A percentile compares a stretch with the other conserved stretches of the same genome.
phyloP scores from a whole-genome alignment of 2,888 invertebrate genomes.

The Cantharis lateralis region DNA sequence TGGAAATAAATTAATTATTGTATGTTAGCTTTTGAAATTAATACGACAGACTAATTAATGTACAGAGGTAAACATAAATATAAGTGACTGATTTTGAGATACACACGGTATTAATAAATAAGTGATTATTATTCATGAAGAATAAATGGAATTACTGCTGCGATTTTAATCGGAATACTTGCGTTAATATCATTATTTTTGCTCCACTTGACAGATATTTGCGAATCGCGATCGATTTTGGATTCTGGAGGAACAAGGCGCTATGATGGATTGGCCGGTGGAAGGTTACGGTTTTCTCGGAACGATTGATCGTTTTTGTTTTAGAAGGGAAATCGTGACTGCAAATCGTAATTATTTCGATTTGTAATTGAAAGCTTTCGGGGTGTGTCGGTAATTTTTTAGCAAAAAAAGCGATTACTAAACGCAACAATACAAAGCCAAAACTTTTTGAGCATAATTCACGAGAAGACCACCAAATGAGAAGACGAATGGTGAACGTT shows the following conservation, averaged over 20 bases:
- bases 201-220: background rate
- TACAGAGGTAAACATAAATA: conserved; percentile 35
- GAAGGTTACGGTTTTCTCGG: background rate
- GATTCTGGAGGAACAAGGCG: background rate
- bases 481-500: conserved; percentile 29
- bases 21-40: conserved; percentile 40
- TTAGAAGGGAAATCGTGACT: background rate
- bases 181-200: background rate
- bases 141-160: conserved; percentile 8
- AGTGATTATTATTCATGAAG: background rate
- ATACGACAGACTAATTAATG: conserved; percentile 41
- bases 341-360: background rate
- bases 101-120: conserved; percentile 12
- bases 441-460: background rate
- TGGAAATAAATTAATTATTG: conserved; percentile 39
- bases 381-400: background rate
- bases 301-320: background rate
- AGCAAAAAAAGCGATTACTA: no score
- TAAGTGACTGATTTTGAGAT: conserved; percentile 25
- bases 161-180: background rate
- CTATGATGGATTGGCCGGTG: background rate
- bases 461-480: conserved; percentile 22
- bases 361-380: background rate
- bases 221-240: background rate
- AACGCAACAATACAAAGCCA: background rate